Percentiles rank a stretch among this genome's conserved stretches.
Conservation (phyloP, 2,888 invertebrate species). For the Automeris io region DNA sequence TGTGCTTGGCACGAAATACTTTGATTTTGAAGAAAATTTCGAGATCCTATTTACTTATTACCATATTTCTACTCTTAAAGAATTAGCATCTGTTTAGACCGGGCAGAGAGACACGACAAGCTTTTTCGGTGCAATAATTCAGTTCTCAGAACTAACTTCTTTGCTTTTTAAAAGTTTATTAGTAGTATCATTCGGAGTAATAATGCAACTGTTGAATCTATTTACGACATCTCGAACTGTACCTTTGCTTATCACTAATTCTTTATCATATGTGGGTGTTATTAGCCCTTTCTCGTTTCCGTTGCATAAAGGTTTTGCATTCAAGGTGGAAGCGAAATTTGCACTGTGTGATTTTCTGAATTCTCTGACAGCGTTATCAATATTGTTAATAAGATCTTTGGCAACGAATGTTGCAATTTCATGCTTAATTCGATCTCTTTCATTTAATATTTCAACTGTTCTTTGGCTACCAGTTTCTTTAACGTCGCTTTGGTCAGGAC, state of each 20-base stretch:
- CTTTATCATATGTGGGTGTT: conserved; percentile 64
- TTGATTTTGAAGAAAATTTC: conserved; percentile 2
- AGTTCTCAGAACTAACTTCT: conserved; percentile 43
- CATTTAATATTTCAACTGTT: conserved; percentile 47
- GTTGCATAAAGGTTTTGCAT: conserved; percentile 36
- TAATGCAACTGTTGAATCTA: conserved; percentile 53
- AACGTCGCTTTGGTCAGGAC: conserved; percentile 48
- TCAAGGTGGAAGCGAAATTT: conserved; percentile 30
- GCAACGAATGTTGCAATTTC: conserved; percentile 69
- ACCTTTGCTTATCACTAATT: conserved; percentile 64
- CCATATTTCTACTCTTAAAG: conserved; percentile 22
- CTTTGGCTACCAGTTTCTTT: conserved; percentile 38
- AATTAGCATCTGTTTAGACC: conserved; percentile 31
- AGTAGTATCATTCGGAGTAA: conserved; percentile 24
- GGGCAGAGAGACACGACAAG: conserved; percentile 17
- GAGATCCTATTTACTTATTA: too few relatives aligned
- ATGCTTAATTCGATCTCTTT: conserved; percentile 63
- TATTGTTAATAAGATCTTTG: conserved; percentile 65
- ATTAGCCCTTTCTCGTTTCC: conserved; percentile 51
- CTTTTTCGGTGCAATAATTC: conserved; percentile 19
- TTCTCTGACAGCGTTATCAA: conserved; percentile 60
- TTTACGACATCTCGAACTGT: conserved; percentile 71
- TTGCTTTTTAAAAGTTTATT: conserved; percentile 32
- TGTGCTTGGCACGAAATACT: conserved; percentile 47
- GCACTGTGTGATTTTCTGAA: conserved; percentile 63